A percentile compares a stretch with the other conserved stretches of the same genome.
Conservation (phyloP, 2,888 invertebrate genomes). For the Cyclophora albipunctata region DNA sequence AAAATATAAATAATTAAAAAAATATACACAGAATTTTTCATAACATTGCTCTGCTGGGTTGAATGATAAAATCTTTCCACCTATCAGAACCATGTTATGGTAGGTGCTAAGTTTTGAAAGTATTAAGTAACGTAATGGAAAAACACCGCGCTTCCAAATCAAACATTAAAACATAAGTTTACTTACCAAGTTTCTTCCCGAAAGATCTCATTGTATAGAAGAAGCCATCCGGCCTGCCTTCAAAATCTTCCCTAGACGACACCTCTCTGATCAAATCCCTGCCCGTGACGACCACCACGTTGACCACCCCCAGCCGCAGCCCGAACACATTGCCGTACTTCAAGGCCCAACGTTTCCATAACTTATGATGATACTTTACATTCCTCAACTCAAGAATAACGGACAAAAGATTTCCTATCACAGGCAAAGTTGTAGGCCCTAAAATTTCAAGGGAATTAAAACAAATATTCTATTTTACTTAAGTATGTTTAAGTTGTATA, state of each 20-base stretch:
- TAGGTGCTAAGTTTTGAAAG: too few relatives aligned
- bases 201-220: conserved; percentile 81
- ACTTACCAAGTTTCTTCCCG: conserved; percentile 79
- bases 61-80: neutral
- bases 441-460: conserved; percentile 19
- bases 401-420: conserved; percentile 54
- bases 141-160: too few relatives aligned
- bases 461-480: too few relatives aligned
- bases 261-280: conserved; percentile 78
- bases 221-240: conserved; percentile 83
- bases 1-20: too few relatives aligned
- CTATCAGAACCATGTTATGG: too few relatives aligned
- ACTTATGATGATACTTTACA: conserved; percentile 66
- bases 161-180: too few relatives aligned
- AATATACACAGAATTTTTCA: too few relatives aligned
- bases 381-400: conserved; percentile 42
- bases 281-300: conserved; percentile 78
- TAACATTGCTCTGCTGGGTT: too few relatives aligned
- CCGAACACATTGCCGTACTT: conserved; percentile 80
- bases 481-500: neutral
- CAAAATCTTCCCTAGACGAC: conserved; percentile 78
- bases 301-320: conserved; percentile 76
- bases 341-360: conserved; percentile 75
- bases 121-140: too few relatives aligned
- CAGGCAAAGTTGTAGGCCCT: conserved; percentile 52